Evolutionary conservation across 1,140 invertebrate species (phyloP).

Genomic region (Chrysopa pallens): DNA sequence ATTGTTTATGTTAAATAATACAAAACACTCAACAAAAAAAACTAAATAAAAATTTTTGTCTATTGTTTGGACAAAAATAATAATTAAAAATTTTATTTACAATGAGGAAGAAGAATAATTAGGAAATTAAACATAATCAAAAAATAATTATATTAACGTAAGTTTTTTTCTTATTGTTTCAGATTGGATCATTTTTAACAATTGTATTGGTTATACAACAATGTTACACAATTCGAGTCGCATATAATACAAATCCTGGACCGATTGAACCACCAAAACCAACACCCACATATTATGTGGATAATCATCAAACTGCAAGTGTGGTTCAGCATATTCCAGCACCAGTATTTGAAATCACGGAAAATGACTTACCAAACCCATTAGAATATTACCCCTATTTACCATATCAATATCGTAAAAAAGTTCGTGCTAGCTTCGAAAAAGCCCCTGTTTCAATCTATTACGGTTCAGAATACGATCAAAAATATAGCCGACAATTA

Average conservation of each 20-base stretch:
- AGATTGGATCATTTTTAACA: too few species aligned
- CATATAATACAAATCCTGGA: slow-evolving; percentile 16
- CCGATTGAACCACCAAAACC: slow-evolving; percentile 13
- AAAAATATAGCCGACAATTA: slow-evolving; percentile 10
- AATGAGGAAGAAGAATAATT: too few species aligned
- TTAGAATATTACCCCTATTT: slow-evolving; percentile 13
- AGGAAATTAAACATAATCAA: too few species aligned
- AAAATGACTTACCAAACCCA: slow-evolving; percentile 18
- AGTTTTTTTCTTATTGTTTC: too few species aligned
- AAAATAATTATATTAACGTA: too few species aligned
- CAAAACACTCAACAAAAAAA: too few species aligned
- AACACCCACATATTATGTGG: slow-evolving; percentile 3
- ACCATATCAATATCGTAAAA: slow-evolving; percentile 18
- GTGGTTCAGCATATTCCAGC: slow-evolving; percentile 11
- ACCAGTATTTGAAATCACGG: slow-evolving; percentile 15
- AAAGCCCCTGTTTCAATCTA: slow-evolving; percentile 13
- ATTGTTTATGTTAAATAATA: too few species aligned
- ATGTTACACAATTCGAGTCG: slow-evolving; percentile 4
- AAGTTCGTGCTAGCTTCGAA: slow-evolving; percentile 10
- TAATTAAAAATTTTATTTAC: too few species aligned
- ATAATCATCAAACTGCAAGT: neutral
- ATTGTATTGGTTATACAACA: too few species aligned
- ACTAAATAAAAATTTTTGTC: too few species aligned
- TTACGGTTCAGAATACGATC: slow-evolving; percentile 17
- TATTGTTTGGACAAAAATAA: too few species aligned